Base-by-base conservation (phyloP, 2,113 vertebrate species). In the Hippolais icterina region DNA sequence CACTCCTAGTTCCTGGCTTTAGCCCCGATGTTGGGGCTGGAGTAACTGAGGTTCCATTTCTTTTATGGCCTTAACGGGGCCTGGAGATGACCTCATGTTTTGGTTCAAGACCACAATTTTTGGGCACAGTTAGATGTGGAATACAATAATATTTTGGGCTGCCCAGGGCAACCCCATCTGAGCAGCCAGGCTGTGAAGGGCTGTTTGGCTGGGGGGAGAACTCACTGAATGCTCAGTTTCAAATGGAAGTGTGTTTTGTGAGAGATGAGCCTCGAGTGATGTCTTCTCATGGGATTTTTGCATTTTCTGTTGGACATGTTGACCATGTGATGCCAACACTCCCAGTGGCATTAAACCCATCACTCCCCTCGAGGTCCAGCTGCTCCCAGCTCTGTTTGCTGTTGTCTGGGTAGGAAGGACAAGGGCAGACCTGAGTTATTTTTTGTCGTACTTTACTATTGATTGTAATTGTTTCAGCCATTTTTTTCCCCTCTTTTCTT, bases 321-420 rank as follows among this genome's bases (percentile, higher is more conserved):
- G 59, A 10, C 39, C 3, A 0, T 4, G 49, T 0, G 2, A 19
- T n/a, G 37, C 37, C 80, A 52, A 3, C 2, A 0, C 15, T 60
- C 35, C 44, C 54, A 23, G 13, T 14, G 60, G 4, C 28, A 3
- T 33, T 8, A 41, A 82, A 70, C 4, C 53, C 16, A 5, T 1
- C 8, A 5, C 31, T 90, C 5, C 15, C 20, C 8, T 15, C 2
- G 3, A 5, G 9, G 13, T 6, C 8, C 46, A n/a, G 37, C 24
- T 19, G 3, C 14, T 49, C 75, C 71, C 54, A 28, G 70, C 5
- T 11, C 42, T 50, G 37, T 31, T 63, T 78, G n/a, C 33, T 19
- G 23, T 29, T 59, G 23, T 18, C 35, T 35, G 15, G 19, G 23
- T 22, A n/a, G 60, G 61, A 64, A 71, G 44, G n/a, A 39, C 11